phyloP scores from a whole-genome alignment of 2,888 invertebrate species.

The Tipula unca region DNA sequence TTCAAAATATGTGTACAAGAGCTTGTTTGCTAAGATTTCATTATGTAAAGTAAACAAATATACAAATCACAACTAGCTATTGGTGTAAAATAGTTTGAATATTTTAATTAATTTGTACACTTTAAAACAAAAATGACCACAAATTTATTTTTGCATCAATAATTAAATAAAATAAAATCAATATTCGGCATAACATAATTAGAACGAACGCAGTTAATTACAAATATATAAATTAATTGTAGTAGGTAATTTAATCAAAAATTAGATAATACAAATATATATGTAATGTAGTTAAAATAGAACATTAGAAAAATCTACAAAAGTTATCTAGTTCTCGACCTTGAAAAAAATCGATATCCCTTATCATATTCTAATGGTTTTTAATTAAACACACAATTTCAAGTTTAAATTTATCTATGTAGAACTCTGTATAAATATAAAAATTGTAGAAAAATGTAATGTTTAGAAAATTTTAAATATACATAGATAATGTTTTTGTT shows the following conservation, averaged over 20 bases:
- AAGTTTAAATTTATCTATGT: background rate
- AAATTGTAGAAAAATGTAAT: background rate
- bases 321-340: background rate
- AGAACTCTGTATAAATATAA: background rate
- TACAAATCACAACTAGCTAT: background rate
- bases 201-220: background rate
- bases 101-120: background rate
- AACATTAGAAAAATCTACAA: background rate
- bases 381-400: background rate
- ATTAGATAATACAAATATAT: background rate
- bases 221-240: background rate
- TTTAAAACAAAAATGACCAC: no score
- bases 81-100: background rate
- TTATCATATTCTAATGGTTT: background rate
- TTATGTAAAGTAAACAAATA: background rate
- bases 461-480: background rate
- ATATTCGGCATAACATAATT: background rate
- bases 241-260: background rate
- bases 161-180: background rate
- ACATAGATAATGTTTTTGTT: background rate
- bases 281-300: background rate
- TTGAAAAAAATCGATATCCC: background rate
- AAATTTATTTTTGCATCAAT: background rate
- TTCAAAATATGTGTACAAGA: no score
- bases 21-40: background rate